Evolutionary conservation across 92 coral and sea anemone genomes (phyloP).

Genomic region (Epizoanthus ramosus): DNA sequence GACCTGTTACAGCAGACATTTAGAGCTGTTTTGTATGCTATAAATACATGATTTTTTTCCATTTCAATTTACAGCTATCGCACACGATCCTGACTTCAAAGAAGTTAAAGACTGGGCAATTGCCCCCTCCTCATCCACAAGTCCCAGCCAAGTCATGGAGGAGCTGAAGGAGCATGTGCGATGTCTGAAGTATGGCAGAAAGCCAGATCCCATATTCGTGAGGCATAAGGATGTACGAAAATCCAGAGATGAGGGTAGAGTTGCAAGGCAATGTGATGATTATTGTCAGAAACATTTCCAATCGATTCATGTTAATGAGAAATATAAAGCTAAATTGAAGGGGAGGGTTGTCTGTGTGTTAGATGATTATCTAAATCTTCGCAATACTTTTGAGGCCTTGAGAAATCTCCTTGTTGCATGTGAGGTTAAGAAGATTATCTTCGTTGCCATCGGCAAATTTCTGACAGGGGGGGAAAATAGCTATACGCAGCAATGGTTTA

Average conservation of each 20-base stretch:
- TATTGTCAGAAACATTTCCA: conserved; percentile 54
- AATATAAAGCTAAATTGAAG: conserved; percentile 33
- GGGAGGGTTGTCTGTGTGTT: conserved; percentile 60
- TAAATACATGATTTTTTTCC: too few relatives aligned
- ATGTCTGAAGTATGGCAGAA: conserved; percentile 50
- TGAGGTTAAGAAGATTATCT: conserved; percentile 40
- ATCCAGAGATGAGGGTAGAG: conserved; percentile 20
- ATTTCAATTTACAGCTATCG: conserved; percentile 45
- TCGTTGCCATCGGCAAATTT: conserved; percentile 63
- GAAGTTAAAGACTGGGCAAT: conserved; percentile 63
- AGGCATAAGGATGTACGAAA: conserved; percentile 29
- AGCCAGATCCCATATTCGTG: conserved; percentile 36
- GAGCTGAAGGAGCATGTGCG: conserved; percentile 48
- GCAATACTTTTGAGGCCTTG: conserved; percentile 46
- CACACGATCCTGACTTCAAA: conserved; percentile 47
- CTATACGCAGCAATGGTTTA: conserved; percentile 12
- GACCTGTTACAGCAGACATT: too few relatives aligned
- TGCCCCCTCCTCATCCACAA: conserved; percentile 49
- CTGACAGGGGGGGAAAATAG: not conserved
- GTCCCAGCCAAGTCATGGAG: conserved; percentile 25
- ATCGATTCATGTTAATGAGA: conserved; percentile 33
- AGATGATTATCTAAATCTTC: conserved; percentile 45
- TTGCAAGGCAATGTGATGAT: not conserved
- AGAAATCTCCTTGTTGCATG: conserved; percentile 50
- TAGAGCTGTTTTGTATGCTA: too few relatives aligned